Evolutionary conservation across 2,797 vertebrate species (phyloP).

Genomic region (Poecilia wingei): DNA sequence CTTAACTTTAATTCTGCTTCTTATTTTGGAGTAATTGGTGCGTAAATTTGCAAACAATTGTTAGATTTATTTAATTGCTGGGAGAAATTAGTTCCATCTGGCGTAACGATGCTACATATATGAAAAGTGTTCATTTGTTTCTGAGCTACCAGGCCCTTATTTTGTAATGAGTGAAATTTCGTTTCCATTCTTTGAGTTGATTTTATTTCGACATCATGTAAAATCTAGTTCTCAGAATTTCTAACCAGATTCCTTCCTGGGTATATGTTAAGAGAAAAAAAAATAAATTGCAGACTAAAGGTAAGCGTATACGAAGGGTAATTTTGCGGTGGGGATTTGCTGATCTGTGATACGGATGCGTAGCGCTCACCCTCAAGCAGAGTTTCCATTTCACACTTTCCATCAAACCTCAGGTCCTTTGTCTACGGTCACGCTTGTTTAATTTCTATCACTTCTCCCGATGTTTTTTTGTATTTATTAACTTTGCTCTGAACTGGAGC

Average conservation of each 20-base stretch:
- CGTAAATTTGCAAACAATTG: background rate
- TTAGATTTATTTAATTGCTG: background rate
- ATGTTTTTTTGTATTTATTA: background rate
- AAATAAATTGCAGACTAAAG: background rate
- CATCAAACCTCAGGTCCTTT: background rate
- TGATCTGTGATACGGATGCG: conserved; percentile 9
- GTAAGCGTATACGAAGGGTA: background rate
- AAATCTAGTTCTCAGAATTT: background rate
- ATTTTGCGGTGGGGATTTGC: conserved; percentile 14
- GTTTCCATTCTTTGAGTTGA: background rate
- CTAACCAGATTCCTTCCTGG: background rate
- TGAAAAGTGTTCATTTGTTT: background rate
- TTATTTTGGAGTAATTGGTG: background rate
- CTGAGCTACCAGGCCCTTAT: background rate
- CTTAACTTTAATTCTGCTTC: background rate
- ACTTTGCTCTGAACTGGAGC: background rate
- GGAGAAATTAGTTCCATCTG: background rate
- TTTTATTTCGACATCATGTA: background rate
- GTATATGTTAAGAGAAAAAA: background rate
- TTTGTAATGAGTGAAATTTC: background rate
- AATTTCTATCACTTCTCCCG: background rate
- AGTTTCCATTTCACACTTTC: conserved; percentile 42
- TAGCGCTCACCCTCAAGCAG: background rate
- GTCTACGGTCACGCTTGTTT: background rate
- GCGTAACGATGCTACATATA: background rate